A percentile compares a stretch with the other conserved stretches of the same genome.
Evolutionary conservation across 2,888 invertebrate species (phyloP).

Genomic region (Hetaerina titia): DNA sequence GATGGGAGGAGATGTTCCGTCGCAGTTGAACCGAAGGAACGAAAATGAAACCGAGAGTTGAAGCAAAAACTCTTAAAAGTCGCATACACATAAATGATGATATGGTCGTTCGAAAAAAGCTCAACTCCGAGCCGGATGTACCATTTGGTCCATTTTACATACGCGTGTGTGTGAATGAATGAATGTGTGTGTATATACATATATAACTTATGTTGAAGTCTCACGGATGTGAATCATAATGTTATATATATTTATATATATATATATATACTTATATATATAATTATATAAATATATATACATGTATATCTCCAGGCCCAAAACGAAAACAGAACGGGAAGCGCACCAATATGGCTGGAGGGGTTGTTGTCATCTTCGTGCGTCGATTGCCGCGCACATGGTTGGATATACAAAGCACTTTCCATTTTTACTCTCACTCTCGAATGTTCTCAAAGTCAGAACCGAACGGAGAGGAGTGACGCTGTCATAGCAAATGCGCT

Average conservation of each 20-base stretch:
- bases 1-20: background rate
- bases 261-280: too few species aligned
- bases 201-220: too few species aligned
- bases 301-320: background rate
- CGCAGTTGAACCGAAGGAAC: constrained; percentile 12
- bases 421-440: background rate
- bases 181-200: too few species aligned
- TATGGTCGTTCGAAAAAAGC: background rate
- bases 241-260: too few species aligned
- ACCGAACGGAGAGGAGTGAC: background rate
- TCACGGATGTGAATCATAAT: too few species aligned
- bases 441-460: background rate
- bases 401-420: background rate
- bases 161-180: too few species aligned
- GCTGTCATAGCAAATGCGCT: background rate
- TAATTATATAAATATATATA: background rate
- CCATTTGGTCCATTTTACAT: background rate
- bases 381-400: constrained; percentile 22
- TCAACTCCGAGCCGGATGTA: constrained; percentile 51
- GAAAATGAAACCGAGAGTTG: constrained; percentile 41
- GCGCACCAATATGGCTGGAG: background rate
- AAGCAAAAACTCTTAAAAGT: constrained; percentile 37
- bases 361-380: constrained; percentile 16
- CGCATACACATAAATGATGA: constrained; percentile 52
- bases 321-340: background rate